Evolutionary conservation across 2,888 invertebrate genomes (phyloP).

Genomic region (Itoplectis maculator): DNA sequence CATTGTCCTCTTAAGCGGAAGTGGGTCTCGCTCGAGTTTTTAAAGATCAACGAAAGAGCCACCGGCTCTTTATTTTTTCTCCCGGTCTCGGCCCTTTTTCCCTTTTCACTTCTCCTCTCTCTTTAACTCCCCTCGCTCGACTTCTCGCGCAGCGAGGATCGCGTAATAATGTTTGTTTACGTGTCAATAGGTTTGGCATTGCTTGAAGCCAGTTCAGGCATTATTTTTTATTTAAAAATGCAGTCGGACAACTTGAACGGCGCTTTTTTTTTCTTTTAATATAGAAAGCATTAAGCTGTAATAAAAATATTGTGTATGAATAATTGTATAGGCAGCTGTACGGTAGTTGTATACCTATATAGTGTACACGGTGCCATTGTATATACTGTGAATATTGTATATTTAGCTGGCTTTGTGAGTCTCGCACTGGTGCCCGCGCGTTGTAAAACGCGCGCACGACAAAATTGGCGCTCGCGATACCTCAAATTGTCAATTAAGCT

Average conservation of each 20-base stretch:
- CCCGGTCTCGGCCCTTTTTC: background rate
- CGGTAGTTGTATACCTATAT: no score
- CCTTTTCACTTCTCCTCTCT: background rate
- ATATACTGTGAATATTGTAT: no score
- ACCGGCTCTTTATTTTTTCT: constrained; percentile 12
- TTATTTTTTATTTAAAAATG: no score
- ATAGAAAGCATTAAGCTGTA: no score
- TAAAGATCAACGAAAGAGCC: constrained; percentile 48
- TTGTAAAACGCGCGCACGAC: background rate
- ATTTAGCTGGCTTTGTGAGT: no score
- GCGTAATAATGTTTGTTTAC: background rate
- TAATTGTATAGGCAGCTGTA: no score
- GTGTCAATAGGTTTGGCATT: background rate
- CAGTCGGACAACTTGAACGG: no score
- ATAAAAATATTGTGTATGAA: no score
- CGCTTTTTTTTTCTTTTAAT: no score
- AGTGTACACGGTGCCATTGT: no score
- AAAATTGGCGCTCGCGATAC: background rate
- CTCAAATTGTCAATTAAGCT: constrained; percentile 11
- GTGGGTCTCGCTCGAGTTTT: constrained; percentile 48
- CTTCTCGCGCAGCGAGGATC: background rate
- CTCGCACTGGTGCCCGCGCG: background rate
- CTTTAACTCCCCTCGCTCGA: background rate
- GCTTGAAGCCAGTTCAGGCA: no score
- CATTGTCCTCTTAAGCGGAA: constrained; percentile 42